Conservation (phyloP, 1,140 invertebrate species). For the Musca vetustissima region DNA sequence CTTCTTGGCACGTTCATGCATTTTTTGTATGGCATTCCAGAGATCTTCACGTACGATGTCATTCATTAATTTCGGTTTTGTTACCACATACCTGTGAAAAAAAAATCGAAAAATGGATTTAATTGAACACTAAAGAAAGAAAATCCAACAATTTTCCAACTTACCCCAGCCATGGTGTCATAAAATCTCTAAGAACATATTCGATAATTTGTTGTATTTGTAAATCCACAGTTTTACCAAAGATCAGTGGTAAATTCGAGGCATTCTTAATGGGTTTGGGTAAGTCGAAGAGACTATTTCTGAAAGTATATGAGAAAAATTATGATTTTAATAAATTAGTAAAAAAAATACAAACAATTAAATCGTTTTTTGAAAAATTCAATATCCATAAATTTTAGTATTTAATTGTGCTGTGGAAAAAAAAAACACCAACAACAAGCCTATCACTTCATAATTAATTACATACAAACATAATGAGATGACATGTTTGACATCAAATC, state of each 20-base stretch:
- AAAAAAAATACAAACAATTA: no score
- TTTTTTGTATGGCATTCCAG: constrained; percentile 76
- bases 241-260: constrained; percentile 69
- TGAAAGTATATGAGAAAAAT: constrained; percentile 32
- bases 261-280: constrained; percentile 53
- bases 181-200: constrained; percentile 76
- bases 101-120: no score
- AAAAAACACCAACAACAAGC: no score
- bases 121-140: neutral
- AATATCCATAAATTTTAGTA: no score
- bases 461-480: no score
- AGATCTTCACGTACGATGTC: constrained; percentile 76
- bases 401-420: no score
- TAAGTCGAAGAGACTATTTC: constrained; percentile 51
- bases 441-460: no score
- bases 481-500: no score
- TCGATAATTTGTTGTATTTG: constrained; percentile 82
- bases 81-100: constrained; percentile 45
- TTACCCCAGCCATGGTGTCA: constrained; percentile 71
- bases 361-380: no score
- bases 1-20: constrained; percentile 70
- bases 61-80: constrained; percentile 62
- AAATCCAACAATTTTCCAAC: constrained; percentile 51
- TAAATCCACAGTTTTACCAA: constrained; percentile 79
- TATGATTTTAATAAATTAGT: no score